Evolutionary conservation across 2,113 vertebrate genomes (phyloP), one percentile per base, ranked within the genome.

Genomic region (Addax nasomaculatus): DNA sequence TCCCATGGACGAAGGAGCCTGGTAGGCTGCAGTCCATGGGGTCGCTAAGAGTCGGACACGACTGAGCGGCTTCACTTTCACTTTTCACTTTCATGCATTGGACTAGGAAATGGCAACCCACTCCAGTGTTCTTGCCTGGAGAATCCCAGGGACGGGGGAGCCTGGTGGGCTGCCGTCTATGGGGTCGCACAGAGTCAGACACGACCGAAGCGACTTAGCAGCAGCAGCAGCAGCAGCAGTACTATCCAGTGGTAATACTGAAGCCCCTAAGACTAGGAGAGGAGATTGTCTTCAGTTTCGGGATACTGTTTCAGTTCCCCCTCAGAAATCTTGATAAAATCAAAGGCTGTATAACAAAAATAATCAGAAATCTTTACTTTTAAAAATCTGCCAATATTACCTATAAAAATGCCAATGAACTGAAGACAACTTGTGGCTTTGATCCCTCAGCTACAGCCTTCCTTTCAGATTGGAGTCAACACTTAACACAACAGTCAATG

Each of bases 201-300:
- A 62, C 0, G 29, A 33, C 60, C 14, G 14, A 15, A 30, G 13
- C 14, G 60, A 62, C 60, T 62, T 62, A 60, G 58, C 58, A 60
- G 57, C 57, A 58, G 53, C 53, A 57, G 53, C 60, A 60, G 58
- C 27, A 60, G 55, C 57, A 29, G 58, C 85, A 95, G 90, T 70
- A 87, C 95, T 70, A 60, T 53, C 91, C 94, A 95, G 89, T 92
- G 91, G 93, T 81, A 85, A 96, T 33, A 89, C n/a, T 47, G 49
- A 95, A 92, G 45, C 30, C 25, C 58, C 85, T 78, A 57, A 83
- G 21, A 64, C 19, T 29, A 43, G 39, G 51, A 64, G 21, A 62
- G 12, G 23, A 60, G 23, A 39, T 6, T 62, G 30, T 57, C 80
- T 94, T 91, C 76, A 90, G 36, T 89, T 94, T 96, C 78, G 57